Base-by-base conservation (phyloP, 2,888 invertebrate genomes). In the Byasa hedistus region DNA sequence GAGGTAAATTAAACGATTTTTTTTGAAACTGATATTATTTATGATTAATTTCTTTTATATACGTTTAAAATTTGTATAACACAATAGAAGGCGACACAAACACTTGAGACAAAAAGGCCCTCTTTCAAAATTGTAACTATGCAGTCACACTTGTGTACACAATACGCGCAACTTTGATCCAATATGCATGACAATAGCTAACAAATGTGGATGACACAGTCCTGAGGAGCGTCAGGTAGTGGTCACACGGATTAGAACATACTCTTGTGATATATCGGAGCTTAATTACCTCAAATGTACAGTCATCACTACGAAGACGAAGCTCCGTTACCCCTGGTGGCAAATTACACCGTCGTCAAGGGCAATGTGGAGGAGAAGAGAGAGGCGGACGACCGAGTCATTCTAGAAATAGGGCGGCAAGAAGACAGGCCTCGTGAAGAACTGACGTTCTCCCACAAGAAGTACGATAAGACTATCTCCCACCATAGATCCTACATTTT, bases 171-270 rank as follows among this genome's bases (percentile, higher is more conserved):
- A 80, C 79, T 89, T 88, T 90, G 87, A 91, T 91, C 86, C 82
- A 84, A 91, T 91, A 89, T 91, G 80, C 91, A 91, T 91, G 79
- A 91, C 91, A 91, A 91, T 83, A 80, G 88, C 64, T 70, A 79
- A 78, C 78, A 84, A 81, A 77, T 78, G 79, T 84, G 78, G 82
- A 81, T 83, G 87, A 86, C 84, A 88, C 91, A 91, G 91, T 90
- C 82, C 79, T 76, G 69, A 73, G 69, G 72, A 66, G 72, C 71
- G 69, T 75, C 85, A 84, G 84, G 83, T 83, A 78, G 80, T 68
- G 75, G 69, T 70, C 72, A 80, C 79, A 79, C 81, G 81, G 71
- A 32, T 69, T 67, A 66, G 69, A 68, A 52, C 54, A 48, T 60
- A 62, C 39, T 57, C 48, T 21, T 27, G 48, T 61, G 52, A 56